phyloP scores from a whole-genome alignment of 2,797 vertebrate genomes.

The Anguilla marmorata region DNA sequence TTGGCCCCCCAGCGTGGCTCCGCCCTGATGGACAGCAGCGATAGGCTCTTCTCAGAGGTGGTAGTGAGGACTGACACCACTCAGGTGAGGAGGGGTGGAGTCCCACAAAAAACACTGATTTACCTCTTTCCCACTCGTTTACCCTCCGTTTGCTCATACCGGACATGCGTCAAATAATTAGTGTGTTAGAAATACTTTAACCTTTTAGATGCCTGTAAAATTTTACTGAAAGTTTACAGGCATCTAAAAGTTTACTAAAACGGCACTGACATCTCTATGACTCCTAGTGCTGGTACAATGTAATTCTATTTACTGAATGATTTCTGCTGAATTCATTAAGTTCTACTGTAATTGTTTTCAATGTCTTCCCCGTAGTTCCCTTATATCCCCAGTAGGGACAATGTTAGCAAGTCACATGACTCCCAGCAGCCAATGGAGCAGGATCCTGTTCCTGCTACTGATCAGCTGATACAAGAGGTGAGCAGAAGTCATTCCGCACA shows the following conservation, averaged over 20 bases:
- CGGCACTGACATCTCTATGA: not conserved
- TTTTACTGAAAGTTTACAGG: not conserved
- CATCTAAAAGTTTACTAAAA: not conserved
- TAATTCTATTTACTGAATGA: no score
- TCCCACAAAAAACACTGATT: not conserved
- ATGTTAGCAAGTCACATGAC: slow-evolving; percentile 32
- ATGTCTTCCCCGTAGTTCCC: slow-evolving; percentile 60
- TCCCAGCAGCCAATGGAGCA: slow-evolving; percentile 28
- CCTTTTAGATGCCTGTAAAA: not conserved
- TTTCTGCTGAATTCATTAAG: not conserved
- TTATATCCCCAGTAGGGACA: slow-evolving; percentile 49
- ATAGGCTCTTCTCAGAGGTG: slow-evolving; percentile 56
- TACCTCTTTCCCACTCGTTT: not conserved
- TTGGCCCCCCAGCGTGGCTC: not conserved
- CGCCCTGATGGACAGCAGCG: slow-evolving; percentile 41
- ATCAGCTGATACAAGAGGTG: slow-evolving; percentile 83
- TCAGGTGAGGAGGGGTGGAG: slow-evolving; percentile 56
- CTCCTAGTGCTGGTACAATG: not conserved
- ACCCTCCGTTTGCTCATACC: not conserved
- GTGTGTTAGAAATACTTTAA: not conserved
- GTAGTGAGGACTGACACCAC: slow-evolving; percentile 63
- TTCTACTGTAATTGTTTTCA: not conserved
- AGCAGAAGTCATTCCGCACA: slow-evolving; percentile 29
- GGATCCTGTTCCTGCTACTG: slow-evolving; percentile 61
- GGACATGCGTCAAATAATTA: not conserved